Conservation (phyloP, 1,140 invertebrate genomes). For the Eriocheir sinensis region DNA sequence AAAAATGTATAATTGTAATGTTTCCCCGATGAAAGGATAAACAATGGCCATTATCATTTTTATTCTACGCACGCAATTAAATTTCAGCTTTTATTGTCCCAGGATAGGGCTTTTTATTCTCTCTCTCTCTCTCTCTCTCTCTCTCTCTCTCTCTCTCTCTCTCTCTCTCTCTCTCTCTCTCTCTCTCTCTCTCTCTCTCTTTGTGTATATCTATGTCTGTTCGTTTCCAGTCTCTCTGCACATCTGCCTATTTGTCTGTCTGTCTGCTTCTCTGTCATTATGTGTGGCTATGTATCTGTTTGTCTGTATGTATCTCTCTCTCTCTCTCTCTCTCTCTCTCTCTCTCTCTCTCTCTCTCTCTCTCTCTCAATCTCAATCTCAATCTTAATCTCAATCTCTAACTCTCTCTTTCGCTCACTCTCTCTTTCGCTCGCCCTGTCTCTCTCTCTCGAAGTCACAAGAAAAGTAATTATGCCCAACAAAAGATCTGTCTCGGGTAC, state of each 20-base stretch:
- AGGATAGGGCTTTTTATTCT: background rate
- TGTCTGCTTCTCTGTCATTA: background rate
- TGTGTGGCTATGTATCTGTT: no score
- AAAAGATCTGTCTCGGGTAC: background rate
- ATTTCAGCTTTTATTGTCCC: no score
- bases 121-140: background rate
- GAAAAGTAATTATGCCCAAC: background rate
- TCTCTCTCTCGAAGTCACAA: background rate
- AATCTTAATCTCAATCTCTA: background rate
- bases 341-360: background rate
- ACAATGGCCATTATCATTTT: no score
- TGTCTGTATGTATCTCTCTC: background rate
- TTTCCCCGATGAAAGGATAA: background rate
- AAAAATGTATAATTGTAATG: background rate
- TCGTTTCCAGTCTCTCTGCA: no score
- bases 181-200: constrained; percentile 11
- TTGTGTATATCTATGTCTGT: no score
- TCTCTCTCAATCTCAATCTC: background rate
- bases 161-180: background rate
- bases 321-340: constrained; percentile 14
- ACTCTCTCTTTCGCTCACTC: constrained; percentile 11
- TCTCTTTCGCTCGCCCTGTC: background rate
- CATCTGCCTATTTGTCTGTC: no score
- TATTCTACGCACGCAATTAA: no score
- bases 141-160: background rate